A percentile compares a stretch with the other conserved stretches of the same genome.
Evolutionary conservation across 2,888 invertebrate genomes (phyloP).

Genomic region (Thecocarcelia acutangulata): DNA sequence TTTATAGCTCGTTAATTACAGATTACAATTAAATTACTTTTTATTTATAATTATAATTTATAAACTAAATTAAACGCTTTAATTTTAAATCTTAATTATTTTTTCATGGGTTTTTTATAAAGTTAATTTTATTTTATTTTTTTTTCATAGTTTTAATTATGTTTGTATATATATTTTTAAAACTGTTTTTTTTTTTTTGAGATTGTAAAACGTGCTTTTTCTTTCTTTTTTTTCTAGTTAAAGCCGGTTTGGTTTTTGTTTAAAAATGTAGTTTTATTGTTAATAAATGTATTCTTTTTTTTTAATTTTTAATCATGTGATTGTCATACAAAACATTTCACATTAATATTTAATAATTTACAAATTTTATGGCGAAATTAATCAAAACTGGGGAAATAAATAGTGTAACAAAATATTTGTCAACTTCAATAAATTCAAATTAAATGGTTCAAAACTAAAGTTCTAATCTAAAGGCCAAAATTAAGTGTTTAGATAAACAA

Average conservation of each 20-base stretch:
- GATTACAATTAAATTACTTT: constrained; percentile 57
- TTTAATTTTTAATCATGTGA: constrained; percentile 79
- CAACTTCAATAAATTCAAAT: background rate
- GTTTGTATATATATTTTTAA: constrained; percentile 58
- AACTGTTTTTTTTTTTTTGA: constrained; percentile 50
- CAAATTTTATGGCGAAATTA: constrained; percentile 69
- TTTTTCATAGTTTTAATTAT: constrained; percentile 31
- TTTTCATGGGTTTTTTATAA: constrained; percentile 52
- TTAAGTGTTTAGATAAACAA: too few relatives aligned
- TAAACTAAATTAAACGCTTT: constrained; percentile 21
- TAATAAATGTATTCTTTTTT: constrained; percentile 32
- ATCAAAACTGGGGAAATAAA: background rate
- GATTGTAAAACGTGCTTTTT: constrained; percentile 64
- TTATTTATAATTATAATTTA: constrained; percentile 14
- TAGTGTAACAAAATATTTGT: background rate
- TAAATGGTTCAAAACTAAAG: background rate
- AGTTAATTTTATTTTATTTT: constrained; percentile 25
- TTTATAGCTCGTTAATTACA: constrained; percentile 69
- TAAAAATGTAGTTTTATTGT: constrained; percentile 29
- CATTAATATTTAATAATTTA: constrained; percentile 80
- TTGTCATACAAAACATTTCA: constrained; percentile 82
- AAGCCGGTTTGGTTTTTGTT: constrained; percentile 46
- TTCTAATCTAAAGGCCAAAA: too few relatives aligned
- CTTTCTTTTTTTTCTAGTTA: constrained; percentile 65
- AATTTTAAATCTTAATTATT: constrained; percentile 30